Base-by-base conservation (phyloP, 2,113 vertebrate species). In the Craseonycteris thonglongyai region DNA sequence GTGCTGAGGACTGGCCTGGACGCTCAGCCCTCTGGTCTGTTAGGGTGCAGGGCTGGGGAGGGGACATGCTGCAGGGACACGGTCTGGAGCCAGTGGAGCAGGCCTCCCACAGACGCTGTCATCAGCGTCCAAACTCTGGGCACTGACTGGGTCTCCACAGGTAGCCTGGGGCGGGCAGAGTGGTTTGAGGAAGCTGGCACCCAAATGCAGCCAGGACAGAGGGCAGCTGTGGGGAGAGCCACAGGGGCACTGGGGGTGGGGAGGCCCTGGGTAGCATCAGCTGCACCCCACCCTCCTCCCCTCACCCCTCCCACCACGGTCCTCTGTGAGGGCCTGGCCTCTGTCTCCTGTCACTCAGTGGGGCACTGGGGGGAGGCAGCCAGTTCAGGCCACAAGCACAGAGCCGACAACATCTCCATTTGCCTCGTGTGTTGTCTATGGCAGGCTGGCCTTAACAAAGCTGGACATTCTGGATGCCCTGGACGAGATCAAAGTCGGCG, bases 401-500 rank as follows among this genome's bases (percentile, higher is more conserved):
- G 1, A 3, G 30, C 58, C 10, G 4, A 9, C 19, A 9, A 58
- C 58, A 0, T 19, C 51, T 6, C 18, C 47, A 21, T 1, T 21
- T 10, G 40, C 33, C 26, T 1, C 11, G 1, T 28, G 45, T 90
- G 24, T 74, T 95, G 74, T 54, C 88, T 84, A 7, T 91, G 38
- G 88, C 98, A 99, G 99, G 95, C 99, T 99, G 98, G 99, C 99
- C 68, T 98, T 99, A 96, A 99, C 99, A 90, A 99, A 99, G 98
- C 98, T 99, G 98, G 99, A 99, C 98, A 99, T 99, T 98, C 98
- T 99, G 78, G 99, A 99, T 71, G 98, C 99, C 88, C 97, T 99
- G 97, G 99, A 99, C 95, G 99, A 99, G 97, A 99, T 99, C 95
- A 99, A 99, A 98, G 99, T 99, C 0, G 99, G 99, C 63, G 95